Percentiles rank a stretch among this genome's conserved stretches.
Evolutionary conservation across 2,113 vertebrate genomes (phyloP).

Genomic region (Typhlomys cinereus): DNA sequence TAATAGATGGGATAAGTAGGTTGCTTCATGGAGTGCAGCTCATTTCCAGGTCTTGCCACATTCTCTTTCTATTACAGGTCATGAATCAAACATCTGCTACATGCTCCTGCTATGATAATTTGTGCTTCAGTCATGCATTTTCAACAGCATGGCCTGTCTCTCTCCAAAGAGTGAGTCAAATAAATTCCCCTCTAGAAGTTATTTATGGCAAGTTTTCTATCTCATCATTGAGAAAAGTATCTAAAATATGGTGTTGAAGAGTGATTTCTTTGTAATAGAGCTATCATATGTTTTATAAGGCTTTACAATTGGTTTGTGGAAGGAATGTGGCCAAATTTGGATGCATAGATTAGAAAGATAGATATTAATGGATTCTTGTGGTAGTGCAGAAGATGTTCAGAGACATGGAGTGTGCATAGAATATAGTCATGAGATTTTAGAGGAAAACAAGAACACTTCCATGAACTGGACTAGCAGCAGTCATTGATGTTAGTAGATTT

Average conservation of each 20-base stretch:
- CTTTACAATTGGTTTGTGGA: neutral
- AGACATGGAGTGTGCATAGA: accelerated
- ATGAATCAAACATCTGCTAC: neutral
- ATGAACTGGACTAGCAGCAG: too few relatives aligned
- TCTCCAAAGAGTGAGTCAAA: neutral
- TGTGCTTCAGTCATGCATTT: neutral
- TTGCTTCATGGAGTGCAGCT: accelerated
- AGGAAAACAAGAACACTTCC: neutral
- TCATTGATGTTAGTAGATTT: neutral
- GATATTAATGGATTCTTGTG: neutral
- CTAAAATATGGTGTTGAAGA: neutral
- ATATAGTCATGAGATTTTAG: neutral
- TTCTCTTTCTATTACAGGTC: neutral
- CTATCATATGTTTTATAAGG: neutral
- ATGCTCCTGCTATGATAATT: neutral
- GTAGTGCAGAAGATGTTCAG: neutral
- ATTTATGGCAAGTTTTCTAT: neutral
- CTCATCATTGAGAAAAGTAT: neutral
- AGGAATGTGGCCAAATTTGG: neutral
- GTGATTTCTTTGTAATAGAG: neutral
- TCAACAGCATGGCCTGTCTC: neutral
- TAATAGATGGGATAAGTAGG: neutral
- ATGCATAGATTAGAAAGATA: neutral
- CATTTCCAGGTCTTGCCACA: neutral
- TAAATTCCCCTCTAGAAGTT: neutral